A percentile compares a stretch with the other conserved stretches of the same genome.
Evolutionary conservation across 2,888 invertebrate genomes (phyloP).

Genomic region (Caenorhabditis plicata): DNA sequence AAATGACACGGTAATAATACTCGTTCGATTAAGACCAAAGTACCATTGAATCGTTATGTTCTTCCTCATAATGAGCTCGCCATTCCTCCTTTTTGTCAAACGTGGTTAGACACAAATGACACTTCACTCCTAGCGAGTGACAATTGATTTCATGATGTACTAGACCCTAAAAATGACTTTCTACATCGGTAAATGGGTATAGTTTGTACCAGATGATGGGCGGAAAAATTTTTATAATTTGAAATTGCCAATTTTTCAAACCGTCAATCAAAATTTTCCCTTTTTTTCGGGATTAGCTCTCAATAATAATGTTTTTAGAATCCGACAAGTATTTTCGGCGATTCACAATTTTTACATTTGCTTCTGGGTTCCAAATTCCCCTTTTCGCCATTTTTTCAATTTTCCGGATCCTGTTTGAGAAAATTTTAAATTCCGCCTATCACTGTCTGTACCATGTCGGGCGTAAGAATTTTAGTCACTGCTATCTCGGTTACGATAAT

Average conservation of each 20-base stretch:
- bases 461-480: too few relatives aligned
- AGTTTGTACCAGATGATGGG: not conserved
- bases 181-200: not conserved
- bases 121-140: constrained; percentile 11
- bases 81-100: constrained; percentile 7
- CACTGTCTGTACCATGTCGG: too few relatives aligned
- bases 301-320: not conserved
- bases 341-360: constrained; percentile 6
- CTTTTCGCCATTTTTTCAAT: constrained; percentile 5
- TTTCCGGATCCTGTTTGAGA: too few relatives aligned
- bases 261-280: too few relatives aligned
- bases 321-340: not conserved
- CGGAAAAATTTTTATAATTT: too few relatives aligned
- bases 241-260: too few relatives aligned
- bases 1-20: not conserved
- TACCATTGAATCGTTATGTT: constrained; percentile 12
- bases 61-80: constrained; percentile 14
- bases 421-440: too few relatives aligned
- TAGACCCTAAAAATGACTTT: constrained; percentile 2
- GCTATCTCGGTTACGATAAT: too few relatives aligned
- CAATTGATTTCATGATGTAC: constrained; percentile 25
- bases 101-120: constrained; percentile 10
- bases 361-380: constrained; percentile 2
- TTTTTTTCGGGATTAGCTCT: not conserved
- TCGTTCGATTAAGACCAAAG: not conserved